A percentile compares a stretch with the other conserved stretches of the same genome.
These are phyloP conservation scores for Pocillopora damicornis DNA, from an alignment of 64 coral and sea anemone species.

Conservation along the genomic window DNA sequence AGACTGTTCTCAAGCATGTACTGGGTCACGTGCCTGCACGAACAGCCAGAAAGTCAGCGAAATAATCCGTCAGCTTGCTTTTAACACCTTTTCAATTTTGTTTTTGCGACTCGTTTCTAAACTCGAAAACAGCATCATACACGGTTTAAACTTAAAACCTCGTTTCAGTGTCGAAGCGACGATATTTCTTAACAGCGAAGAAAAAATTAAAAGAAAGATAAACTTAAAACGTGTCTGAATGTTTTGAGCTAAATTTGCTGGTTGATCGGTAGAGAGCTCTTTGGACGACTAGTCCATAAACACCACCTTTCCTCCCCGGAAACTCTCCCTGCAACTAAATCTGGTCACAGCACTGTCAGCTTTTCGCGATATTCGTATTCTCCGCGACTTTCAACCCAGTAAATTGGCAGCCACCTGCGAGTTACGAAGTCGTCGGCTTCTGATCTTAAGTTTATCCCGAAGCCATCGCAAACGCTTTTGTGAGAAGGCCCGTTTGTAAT, in stretches of 20 bases:
- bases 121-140: too few relatives aligned
- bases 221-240: too few relatives aligned
- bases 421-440: not conserved
- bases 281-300: too few relatives aligned
- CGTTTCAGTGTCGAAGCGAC: not conserved
- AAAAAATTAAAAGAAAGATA: too few relatives aligned
- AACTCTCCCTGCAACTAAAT: not conserved
- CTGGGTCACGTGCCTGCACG: conserved; percentile 41
- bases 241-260: too few relatives aligned
- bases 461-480: too few relatives aligned
- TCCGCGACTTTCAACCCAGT: not conserved
- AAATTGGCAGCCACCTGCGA: not conserved
- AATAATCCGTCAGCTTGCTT: not conserved
- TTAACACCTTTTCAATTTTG: not conserved
- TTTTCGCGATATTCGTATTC: conserved; percentile 7
- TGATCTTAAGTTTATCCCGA: not conserved
- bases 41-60: conserved; percentile 35
- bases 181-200: too few relatives aligned
- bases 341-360: not conserved
- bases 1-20: conserved; percentile 61
- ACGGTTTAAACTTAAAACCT: not conserved
- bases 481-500: not conserved
- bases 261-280: too few relatives aligned
- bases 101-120: not conserved
- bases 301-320: not conserved